phyloP scores from a whole-genome alignment of 2,113 vertebrate species.

The Azemiops feae region DNA sequence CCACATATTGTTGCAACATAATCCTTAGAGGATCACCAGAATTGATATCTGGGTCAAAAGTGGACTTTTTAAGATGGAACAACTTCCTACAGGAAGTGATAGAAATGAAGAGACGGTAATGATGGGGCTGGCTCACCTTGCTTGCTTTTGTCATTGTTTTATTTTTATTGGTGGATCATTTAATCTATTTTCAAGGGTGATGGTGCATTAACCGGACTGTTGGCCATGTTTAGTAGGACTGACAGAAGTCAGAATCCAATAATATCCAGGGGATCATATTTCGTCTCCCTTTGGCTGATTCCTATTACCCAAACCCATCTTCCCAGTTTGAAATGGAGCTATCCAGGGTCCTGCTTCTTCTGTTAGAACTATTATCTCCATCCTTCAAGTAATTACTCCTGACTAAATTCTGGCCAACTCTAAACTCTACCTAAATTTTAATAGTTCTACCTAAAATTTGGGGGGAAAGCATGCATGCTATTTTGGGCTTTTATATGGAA shows the following conservation, averaged over 20 bases:
- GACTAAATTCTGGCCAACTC: neutral
- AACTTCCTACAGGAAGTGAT: neutral
- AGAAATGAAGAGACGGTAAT: neutral
- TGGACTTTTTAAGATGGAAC: neutral
- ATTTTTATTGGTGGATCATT: neutral
- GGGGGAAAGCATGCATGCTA: neutral
- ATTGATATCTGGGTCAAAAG: neutral
- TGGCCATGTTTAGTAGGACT: neutral
- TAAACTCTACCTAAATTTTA: neutral
- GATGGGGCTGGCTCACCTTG: too few relatives aligned
- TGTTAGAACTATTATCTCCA: neutral
- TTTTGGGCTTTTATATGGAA: neutral
- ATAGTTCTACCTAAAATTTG: too few relatives aligned
- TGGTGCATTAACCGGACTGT: too few relatives aligned
- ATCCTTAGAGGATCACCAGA: neutral
- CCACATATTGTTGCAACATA: neutral
- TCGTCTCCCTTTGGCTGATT: neutral
- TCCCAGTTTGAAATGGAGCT: neutral
- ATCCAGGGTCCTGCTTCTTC: neutral
- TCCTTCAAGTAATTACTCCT: neutral
- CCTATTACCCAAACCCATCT: neutral
- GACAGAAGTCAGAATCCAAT: too few relatives aligned
- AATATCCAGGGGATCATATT: neutral
- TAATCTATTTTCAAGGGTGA: too few relatives aligned
- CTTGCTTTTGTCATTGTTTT: neutral